A percentile compares a stretch with the other conserved stretches of the same genome.
phyloP scores from a whole-genome alignment of 2,113 vertebrate species.

The Macrotus californicus region DNA sequence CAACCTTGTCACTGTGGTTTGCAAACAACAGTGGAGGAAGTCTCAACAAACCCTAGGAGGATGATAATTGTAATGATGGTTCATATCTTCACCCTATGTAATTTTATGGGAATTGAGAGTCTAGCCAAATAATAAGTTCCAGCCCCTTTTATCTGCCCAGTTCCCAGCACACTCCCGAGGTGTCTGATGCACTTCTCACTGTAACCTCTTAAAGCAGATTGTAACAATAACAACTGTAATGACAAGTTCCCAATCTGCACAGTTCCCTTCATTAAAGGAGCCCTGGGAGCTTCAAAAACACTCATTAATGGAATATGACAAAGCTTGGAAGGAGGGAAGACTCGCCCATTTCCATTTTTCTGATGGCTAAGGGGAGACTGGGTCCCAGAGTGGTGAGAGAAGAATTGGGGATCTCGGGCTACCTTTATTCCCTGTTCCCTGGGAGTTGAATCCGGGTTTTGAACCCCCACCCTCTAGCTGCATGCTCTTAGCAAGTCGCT shows the following conservation, averaged over 20 bases:
- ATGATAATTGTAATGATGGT: conserved; percentile 69
- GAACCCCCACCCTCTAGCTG: neutral
- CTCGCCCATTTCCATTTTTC: conserved; percentile 37
- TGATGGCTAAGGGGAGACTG: neutral
- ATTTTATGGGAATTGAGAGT: conserved; percentile 73
- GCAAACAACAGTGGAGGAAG: conserved; percentile 49
- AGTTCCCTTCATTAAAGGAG: conserved; percentile 65
- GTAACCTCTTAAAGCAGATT: conserved; percentile 62
- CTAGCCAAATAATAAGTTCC: conserved; percentile 73
- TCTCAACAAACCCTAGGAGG: conserved; percentile 54
- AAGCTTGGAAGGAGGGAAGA: conserved; percentile 54
- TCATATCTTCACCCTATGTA: conserved; percentile 71
- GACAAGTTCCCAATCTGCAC: conserved; percentile 67
- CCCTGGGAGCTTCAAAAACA: conserved; percentile 64
- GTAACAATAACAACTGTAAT: conserved; percentile 69
- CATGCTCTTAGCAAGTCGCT: neutral
- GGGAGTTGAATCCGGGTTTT: neutral
- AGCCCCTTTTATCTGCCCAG: conserved; percentile 69
- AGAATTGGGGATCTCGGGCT: neutral
- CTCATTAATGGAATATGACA: conserved; percentile 70
- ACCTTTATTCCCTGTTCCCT: neutral
- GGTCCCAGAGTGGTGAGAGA: neutral
- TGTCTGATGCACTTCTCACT: conserved; percentile 69
- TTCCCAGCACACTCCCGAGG: conserved; percentile 70
- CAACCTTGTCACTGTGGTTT: conserved; percentile 28